A percentile compares a stretch with the other conserved stretches of the same genome.
Conservation (phyloP, 1,140 invertebrate species). For the Rhopalosiphum padi region DNA sequence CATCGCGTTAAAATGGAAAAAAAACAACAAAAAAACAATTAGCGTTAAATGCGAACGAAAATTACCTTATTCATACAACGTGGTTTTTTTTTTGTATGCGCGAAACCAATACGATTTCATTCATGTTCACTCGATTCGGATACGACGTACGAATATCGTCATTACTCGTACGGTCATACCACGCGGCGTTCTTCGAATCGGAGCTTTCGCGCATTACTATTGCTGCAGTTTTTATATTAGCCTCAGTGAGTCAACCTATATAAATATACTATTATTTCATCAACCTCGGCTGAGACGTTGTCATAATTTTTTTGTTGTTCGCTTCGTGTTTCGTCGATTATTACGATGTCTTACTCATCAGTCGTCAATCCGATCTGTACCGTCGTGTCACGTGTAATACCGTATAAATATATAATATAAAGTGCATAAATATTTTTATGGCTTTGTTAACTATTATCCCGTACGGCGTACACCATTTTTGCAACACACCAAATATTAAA, state of each 20-base stretch:
- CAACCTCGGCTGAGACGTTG: neutral
- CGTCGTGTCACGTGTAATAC: neutral
- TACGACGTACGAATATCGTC: neutral
- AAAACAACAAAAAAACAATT: neutral
- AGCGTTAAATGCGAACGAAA: neutral
- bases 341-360: neutral
- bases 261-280: neutral
- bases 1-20: neutral
- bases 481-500: neutral
- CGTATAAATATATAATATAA: neutral
- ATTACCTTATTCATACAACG: neutral
- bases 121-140: neutral
- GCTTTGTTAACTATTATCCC: neutral
- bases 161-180: neutral
- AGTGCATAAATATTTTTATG: neutral
- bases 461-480: too few relatives aligned
- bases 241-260: neutral
- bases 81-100: neutral
- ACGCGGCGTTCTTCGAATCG: neutral
- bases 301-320: neutral
- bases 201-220: neutral
- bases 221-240: neutral
- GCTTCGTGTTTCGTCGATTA: neutral
- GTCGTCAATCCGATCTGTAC: neutral
- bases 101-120: conserved; percentile 20